Evolutionary conservation across 2,888 invertebrate genomes (phyloP), one percentile per base, ranked within the genome.

Genomic region (Chymomyza amoena): DNA sequence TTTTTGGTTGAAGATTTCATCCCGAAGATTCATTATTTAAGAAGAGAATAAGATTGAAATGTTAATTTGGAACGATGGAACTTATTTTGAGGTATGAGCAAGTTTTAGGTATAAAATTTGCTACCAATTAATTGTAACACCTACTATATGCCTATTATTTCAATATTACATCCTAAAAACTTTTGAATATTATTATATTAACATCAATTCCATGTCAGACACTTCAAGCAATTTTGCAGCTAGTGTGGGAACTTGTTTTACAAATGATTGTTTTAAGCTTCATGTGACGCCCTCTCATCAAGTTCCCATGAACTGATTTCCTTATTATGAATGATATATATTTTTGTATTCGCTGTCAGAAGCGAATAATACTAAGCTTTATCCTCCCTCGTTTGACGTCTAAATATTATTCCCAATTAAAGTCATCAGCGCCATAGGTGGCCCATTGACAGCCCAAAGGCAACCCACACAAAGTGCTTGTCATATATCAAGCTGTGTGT

Each of bases 361-460:
- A 25, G 20, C 54, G 32, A 16, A 16, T 54, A 16, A 16, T 54
- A n/a, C 18, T 9, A 54, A 54, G 7, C 54, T 45, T 45, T 6
- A 70, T 70, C 69, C 71, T 73, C 69, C 54, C 74, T 59, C 64
- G 70, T 78, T 69, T 87, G 83, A 84, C 86, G 86, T 90, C 89
- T 90, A 91, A 91, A 91, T 90, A 91, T 91, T 90, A 89, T 91
- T 89, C 87, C 89, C 90, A 90, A 91, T 91, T 91, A 91, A 90
- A 90, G 88, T 87, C 89, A 90, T 90, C 87, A 87, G 80, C 89
- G 67, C 90, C 72, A 81, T 89, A 77, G 90, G 89, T 85, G 83
- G 85, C 76, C 84, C 76, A 82, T 78, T 75, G 76, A 78, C 73
- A 76, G 77, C 63, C 76, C 69, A 64, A 61, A 67, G 61, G 6